Base-by-base conservation (phyloP, 1,140 invertebrate species). In the Drosophila orena region DNA sequence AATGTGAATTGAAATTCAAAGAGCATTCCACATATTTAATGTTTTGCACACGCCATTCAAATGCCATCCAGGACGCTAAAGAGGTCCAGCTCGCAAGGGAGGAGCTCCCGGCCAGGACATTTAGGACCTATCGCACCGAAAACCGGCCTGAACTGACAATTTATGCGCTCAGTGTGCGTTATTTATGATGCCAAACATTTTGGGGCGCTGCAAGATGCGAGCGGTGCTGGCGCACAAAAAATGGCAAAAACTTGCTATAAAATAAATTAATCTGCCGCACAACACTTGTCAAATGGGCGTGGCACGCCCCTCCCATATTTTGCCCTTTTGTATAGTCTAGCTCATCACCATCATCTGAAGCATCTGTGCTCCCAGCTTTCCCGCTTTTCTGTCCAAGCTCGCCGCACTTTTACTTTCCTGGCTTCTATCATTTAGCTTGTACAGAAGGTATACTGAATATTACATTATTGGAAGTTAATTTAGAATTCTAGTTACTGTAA, bases 201-300 rank as follows among this genome's bases (percentile, higher is more conserved):
- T 40, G 17, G 57, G 35, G 57, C 34, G 24, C 44, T 47, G 49
- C 57, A 70, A 44, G 30, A 24, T 12, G 37, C 43, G 15, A 75
- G 50, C 38, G 38, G 47, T 10, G 35, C 24, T 50, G 43, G 42
- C 34, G 53, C 53, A 75, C 66, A 54, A 74, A 78, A 83, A 69
- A 62, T 83, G 74, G 70, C 70, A 78, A 59, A 83, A 78, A 83
- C 50, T 80, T 69, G 81, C 80, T 62, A 84, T 84, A 66, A 84
- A 84, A 84, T 84, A 84, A 84, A 84, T 84, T 84, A 84, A 85
- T 80, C 81, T 84, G 77, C 54, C 81, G 46, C 74, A 74, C 79
- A 65, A 65, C 58, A 80, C 75, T 77, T 77, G 75, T 77, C 74
- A 76, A 75, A 49, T 66, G 72, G 72, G 72, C 40, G 57, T 27